phyloP scores from a whole-genome alignment of 1,140 invertebrate species.

The Phymorhynchus buccinoides region DNA sequence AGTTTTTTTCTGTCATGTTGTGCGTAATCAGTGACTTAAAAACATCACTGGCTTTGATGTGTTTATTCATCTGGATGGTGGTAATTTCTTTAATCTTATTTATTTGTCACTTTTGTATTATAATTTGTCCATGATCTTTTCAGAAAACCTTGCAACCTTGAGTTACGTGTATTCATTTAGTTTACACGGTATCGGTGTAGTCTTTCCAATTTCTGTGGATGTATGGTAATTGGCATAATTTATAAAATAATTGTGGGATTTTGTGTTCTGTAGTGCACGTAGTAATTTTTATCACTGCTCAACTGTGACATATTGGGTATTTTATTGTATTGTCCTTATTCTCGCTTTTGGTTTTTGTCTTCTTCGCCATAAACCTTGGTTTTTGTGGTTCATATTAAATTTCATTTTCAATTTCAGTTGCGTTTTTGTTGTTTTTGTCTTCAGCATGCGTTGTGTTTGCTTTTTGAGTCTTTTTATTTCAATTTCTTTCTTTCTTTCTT shows the following conservation, averaged over 20 bases:
- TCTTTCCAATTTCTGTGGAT: constrained; percentile 33
- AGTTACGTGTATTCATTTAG: constrained; percentile 25
- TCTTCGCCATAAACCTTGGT: constrained; percentile 39
- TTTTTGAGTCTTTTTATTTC: constrained; percentile 26
- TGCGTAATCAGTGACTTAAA: background rate
- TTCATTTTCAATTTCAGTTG: constrained; percentile 46
- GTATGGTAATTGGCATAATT: constrained; percentile 46
- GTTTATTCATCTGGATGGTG: background rate
- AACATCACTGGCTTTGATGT: background rate
- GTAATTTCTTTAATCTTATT: too few relatives aligned
- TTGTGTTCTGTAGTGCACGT: constrained; percentile 44
- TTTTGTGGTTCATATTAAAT: constrained; percentile 46
- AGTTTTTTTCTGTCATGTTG: background rate
- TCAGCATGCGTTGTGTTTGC: constrained; percentile 34
- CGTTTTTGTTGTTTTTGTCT: constrained; percentile 42
- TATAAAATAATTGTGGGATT: constrained; percentile 41
- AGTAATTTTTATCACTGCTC: constrained; percentile 36
- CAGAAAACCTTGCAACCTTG: background rate
- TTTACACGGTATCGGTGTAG: constrained; percentile 8
- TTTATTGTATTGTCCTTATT: constrained; percentile 45
- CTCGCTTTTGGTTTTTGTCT: constrained; percentile 38
- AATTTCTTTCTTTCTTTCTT: background rate
- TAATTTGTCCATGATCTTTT: background rate
- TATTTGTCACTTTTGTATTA: background rate
- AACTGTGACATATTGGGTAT: constrained; percentile 46